Evolutionary conservation across 2,888 invertebrate genomes (phyloP).

Genomic region (Xanthorhoe spadicearia): DNA sequence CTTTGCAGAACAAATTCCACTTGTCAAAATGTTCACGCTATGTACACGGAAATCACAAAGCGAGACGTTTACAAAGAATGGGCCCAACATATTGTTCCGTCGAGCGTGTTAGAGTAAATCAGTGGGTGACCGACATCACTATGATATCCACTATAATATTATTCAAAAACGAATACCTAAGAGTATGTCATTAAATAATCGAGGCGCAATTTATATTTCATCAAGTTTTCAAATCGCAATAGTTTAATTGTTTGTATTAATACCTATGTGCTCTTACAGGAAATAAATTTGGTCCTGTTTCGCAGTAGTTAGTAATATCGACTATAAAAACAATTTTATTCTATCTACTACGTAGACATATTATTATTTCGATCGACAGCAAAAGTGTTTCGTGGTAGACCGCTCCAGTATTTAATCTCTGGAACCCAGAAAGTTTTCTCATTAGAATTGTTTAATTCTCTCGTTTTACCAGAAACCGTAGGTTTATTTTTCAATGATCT

Average conservation of each 20-base stretch:
- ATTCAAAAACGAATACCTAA: neutral
- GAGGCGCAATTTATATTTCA: no score
- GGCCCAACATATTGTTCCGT: constrained; percentile 77
- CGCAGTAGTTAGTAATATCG: neutral
- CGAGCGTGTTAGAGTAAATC: constrained; percentile 71
- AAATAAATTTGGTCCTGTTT: neutral
- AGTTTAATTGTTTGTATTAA: no score
- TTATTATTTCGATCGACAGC: constrained; percentile 18
- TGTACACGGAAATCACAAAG: constrained; percentile 76
- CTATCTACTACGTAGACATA: neutral
- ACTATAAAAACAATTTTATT: neutral
- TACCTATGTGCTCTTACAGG: no score
- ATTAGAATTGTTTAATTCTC: constrained; percentile 61
- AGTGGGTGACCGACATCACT: constrained; percentile 60
- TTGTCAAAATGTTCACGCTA: constrained; percentile 81
- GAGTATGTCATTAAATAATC: no score
- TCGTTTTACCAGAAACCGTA: constrained; percentile 47
- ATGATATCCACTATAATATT: constrained; percentile 61
- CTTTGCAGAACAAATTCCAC: constrained; percentile 75
- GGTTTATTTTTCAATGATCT: constrained; percentile 23
- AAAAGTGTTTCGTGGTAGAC: constrained; percentile 46
- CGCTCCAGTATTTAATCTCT: constrained; percentile 55
- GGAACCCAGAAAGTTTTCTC: constrained; percentile 58
- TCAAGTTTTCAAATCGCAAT: no score
- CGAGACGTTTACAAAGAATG: constrained; percentile 78